Evolutionary conservation across 2,888 invertebrate genomes (phyloP), one percentile per base, ranked within the genome.

Genomic region (Ophion ventricosus): DNA sequence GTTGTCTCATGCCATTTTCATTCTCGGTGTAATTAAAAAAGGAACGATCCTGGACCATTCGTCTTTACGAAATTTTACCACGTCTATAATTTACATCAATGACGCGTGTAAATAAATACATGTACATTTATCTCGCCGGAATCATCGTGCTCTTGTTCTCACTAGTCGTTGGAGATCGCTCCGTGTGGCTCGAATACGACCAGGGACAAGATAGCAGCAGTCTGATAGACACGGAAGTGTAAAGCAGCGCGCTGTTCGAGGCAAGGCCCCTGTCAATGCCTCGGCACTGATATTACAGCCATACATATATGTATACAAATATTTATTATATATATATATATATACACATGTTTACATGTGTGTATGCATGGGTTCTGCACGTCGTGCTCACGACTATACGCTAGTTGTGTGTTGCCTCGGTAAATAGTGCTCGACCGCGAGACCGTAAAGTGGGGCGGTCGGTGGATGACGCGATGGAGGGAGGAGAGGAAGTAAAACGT

Each of bases 231-330:
- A 88, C 92, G 92, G 92, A 92, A 92, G 92, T 91, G 89, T 87
- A 89, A 81, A 73, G 85, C 86, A 85, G 86, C 70, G 86, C 87
- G 84, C 87, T 80, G 79, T 67, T 75, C 76, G 80, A 87, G 87
- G 90, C 91, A 91, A 92, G 92, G 92, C 91, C 88, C 90, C 90
- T 86, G 89, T 91, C 92, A 92, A 92, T 92, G 92, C 89, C 92
- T 92, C 89, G 87, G 88, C 88, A 87, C 89, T 88, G 88, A 89
- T 88, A 90, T 64, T 23, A 76, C 83, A 88, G 82, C 86, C 87
- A 56, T 23, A 57, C 43, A 72, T 20, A 77, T 11, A 74, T 57
- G 63, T 40, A 61, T 26, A 40, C 26, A 23, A 29, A 29, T 29
- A 29, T 43, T 23, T 66, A 20, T 20, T 23, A 66, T n/a, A 67